Conservation (phyloP, 35 echinoderm and acorn worm genomes). For the Eucidaris tribuloides region DNA sequence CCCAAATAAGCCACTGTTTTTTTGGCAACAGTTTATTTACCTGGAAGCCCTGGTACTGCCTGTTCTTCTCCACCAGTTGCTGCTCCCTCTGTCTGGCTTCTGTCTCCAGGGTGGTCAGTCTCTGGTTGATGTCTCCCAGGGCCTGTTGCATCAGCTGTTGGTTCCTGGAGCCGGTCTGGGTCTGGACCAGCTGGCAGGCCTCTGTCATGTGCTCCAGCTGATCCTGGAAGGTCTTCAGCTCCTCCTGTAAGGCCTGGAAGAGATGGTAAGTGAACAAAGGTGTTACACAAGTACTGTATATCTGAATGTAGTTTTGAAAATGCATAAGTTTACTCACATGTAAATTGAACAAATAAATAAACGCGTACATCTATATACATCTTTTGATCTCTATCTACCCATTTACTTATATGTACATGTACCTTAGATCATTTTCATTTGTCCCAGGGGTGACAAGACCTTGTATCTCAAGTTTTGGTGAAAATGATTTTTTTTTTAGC, state of each 20-base stretch:
- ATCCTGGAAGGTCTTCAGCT: conserved; percentile 82
- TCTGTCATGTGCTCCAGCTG: conserved; percentile 84
- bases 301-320: background rate
- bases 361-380: too few species aligned
- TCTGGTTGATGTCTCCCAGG: conserved; percentile 62
- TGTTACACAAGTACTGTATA: background rate
- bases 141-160: conserved; percentile 83
- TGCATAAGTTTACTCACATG: background rate
- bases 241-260: conserved; percentile 76
- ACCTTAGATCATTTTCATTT: too few species aligned
- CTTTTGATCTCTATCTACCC: too few species aligned
- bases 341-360: too few species aligned
- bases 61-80: conserved; percentile 69
- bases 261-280: background rate
- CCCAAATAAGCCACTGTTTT: too few species aligned
- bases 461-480: too few species aligned
- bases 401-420: too few species aligned
- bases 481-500: too few species aligned
- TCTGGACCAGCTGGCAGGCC: conserved; percentile 74
- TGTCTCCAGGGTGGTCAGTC: conserved; percentile 84
- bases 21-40: too few species aligned
- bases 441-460: too few species aligned
- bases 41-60: conserved; percentile 80
- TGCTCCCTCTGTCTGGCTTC: conserved; percentile 84
- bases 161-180: conserved; percentile 66